phyloP scores from a whole-genome alignment of 1,140 invertebrate species.

The Drosophila equinoxialis region DNA sequence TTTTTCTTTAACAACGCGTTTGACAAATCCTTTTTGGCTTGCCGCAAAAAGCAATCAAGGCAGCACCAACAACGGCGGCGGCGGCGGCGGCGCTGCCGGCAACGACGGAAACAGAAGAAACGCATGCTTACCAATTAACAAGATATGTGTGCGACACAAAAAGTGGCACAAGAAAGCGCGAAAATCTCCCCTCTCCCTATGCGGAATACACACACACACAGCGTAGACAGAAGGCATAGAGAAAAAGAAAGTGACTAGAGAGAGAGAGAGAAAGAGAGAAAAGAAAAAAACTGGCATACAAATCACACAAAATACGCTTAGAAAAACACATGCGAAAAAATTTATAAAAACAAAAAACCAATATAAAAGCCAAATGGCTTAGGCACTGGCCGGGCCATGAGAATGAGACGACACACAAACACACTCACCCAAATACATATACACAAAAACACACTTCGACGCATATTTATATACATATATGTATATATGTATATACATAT shows the following conservation, averaged over 20 bases:
- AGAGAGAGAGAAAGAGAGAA: constrained; percentile 2
- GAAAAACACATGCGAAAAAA: constrained; percentile 67
- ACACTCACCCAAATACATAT: constrained; percentile 34
- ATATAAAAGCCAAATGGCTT: constrained; percentile 55
- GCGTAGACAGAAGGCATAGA: not conserved
- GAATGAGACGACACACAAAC: constrained; percentile 25
- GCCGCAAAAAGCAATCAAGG: constrained; percentile 76
- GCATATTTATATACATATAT: no score
- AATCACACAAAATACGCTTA: constrained; percentile 71
- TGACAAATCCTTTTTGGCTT: constrained; percentile 64
- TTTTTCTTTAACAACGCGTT: constrained; percentile 37
- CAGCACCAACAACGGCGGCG: constrained; percentile 48
- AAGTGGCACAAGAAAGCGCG: constrained; percentile 50
- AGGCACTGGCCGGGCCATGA: constrained; percentile 13
- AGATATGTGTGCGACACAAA: constrained; percentile 62
- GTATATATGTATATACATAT: no score
- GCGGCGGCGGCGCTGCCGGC: constrained; percentile 27
- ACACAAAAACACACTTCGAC: constrained; percentile 18
- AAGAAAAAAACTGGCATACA: constrained; percentile 64
- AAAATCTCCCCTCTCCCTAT: constrained; percentile 18
- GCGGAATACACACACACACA: not conserved
- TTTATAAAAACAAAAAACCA: constrained; percentile 66
- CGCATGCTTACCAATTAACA: constrained; percentile 71
- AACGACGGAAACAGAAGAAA: constrained; percentile 63
- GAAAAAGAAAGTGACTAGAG: constrained; percentile 3